Percentiles rank a stretch among this genome's conserved stretches.
Evolutionary conservation across 92 coral and sea anemone species (phyloP).

Genomic region (Bergia puertoricense): DNA sequence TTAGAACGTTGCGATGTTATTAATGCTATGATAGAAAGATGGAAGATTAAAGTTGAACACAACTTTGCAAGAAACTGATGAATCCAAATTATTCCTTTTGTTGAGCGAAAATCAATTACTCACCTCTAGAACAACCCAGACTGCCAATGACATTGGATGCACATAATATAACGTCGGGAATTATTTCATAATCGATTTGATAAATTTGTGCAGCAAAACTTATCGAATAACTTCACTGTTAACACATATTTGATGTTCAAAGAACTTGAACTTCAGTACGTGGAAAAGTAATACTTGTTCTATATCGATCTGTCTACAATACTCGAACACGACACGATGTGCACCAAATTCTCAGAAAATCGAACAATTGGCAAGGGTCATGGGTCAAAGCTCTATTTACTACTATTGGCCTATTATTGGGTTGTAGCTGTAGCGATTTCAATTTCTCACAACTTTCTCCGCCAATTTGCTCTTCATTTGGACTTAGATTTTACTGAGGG

Average conservation of each 20-base stretch:
- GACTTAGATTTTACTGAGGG: no score
- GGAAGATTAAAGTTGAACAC: neutral
- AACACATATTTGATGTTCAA: neutral
- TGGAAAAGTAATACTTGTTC: neutral
- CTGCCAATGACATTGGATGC: no score
- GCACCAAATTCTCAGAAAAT: no score
- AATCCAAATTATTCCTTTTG: no score
- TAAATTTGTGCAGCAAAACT: neutral
- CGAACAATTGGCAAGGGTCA: no score
- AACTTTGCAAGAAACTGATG: no score
- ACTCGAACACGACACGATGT: no score
- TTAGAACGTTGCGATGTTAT: no score
- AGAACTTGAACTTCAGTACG: neutral
- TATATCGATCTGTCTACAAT: neutral
- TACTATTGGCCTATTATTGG: rapidly evolving
- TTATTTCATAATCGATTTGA: neutral
- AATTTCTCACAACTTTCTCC: no score
- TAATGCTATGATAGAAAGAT: neutral
- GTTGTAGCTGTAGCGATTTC: no score
- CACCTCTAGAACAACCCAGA: neutral
- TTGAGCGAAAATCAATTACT: neutral
- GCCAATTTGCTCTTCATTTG: no score
- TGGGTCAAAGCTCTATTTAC: no score
- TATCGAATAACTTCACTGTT: neutral
- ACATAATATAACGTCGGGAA: neutral